These are phyloP conservation scores for Myotis pilosus DNA, from an alignment of 2,797 vertebrate species.

Conservation along the genomic window DNA sequence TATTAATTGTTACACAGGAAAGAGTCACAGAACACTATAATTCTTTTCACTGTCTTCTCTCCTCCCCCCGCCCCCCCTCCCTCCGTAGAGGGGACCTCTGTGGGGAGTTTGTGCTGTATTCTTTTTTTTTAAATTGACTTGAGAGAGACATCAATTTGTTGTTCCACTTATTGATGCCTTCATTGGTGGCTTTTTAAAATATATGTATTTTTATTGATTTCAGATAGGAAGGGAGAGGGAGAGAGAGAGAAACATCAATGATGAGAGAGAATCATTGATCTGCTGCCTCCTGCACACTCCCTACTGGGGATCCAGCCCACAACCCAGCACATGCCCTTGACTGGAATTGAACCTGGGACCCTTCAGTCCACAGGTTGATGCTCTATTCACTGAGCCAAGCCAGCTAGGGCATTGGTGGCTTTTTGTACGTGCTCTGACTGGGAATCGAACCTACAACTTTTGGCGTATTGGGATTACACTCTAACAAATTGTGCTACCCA, in stretches of 20 bases:
- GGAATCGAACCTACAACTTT: not conserved
- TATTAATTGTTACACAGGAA: not conserved
- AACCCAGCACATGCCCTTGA: no score
- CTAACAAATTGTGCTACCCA: not conserved
- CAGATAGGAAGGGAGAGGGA: no score
- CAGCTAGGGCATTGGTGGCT: not conserved
- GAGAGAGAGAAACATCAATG: no score
- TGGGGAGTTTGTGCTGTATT: not conserved
- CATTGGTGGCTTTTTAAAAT: not conserved
- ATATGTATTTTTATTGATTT: no score
- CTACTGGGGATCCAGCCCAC: no score
- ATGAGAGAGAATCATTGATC: no score
- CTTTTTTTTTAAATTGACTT: not conserved
- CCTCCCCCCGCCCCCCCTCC: no score
- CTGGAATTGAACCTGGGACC: no score
- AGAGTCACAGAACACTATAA: fast-evolving
- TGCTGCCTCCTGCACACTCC: no score
- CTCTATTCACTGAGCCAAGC: no score
- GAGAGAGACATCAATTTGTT: not conserved
- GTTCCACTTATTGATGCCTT: not conserved
- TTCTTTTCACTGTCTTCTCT: not conserved
- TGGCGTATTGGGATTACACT: not conserved
- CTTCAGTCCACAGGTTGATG: no score
- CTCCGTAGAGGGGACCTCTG: not conserved
- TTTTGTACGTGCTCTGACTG: not conserved